A percentile compares a stretch with the other conserved stretches of the same genome.
Evolutionary conservation across 2,113 vertebrate species (phyloP).

Genomic region (Actenoides lindsayi): DNA sequence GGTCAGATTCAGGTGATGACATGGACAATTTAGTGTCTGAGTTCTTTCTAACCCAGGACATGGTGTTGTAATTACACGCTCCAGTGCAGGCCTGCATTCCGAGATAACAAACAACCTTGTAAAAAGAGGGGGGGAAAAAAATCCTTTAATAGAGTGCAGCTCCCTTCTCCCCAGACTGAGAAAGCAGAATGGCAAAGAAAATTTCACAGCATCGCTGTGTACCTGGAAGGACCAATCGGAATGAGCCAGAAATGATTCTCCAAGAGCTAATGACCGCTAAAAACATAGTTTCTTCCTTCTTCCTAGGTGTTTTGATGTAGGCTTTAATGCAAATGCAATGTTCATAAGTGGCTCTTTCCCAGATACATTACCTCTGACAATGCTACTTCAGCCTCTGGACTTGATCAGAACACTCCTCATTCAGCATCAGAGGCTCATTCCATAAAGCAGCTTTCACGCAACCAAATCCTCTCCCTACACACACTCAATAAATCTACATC

Average conservation of each 20-base stretch:
- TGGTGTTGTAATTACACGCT: conserved; percentile 89
- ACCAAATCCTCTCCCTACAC: conserved; percentile 17
- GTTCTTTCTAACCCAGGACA: conserved; percentile 85
- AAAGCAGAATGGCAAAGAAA: not conserved
- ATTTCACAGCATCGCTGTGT: not conserved
- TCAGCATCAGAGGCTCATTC: not conserved
- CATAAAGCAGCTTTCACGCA: not conserved
- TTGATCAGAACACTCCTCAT: not conserved
- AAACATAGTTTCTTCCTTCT: not conserved
- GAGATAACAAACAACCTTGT: conserved; percentile 78
- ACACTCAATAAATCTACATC: conserved; percentile 6
- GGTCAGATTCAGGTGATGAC: conserved; percentile 85
- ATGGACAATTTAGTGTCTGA: conserved; percentile 90
- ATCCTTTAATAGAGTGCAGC: conserved; percentile 76
- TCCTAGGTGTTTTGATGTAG: not conserved
- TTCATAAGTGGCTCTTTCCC: not conserved
- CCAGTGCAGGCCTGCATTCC: conserved; percentile 75
- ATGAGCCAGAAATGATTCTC: not conserved
- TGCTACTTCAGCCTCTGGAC: not conserved
- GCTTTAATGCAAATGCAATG: not conserved
- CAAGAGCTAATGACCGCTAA: not conserved
- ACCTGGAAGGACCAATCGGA: not conserved
- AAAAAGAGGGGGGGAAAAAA: conserved; percentile 36
- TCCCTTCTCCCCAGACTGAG: conserved; percentile 62
- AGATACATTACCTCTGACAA: not conserved